A percentile compares a stretch with the other conserved stretches of the same genome.
These are phyloP conservation scores for Camponotus fellah DNA, from an alignment of 2,888 invertebrate genomes.

Conservation along the genomic window DNA sequence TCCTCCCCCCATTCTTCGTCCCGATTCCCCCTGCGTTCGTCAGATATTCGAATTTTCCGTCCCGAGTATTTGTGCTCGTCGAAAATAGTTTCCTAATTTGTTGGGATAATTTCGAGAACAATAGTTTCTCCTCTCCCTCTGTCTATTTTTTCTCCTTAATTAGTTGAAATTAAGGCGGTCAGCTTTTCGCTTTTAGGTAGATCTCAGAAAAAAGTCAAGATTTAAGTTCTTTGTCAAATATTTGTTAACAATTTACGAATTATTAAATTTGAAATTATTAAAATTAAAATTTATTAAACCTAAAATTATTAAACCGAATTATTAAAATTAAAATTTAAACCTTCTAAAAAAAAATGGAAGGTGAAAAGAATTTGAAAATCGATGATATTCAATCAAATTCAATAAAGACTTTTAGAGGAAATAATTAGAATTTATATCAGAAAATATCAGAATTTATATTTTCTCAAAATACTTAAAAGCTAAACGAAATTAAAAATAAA, in stretches of 20 bases:
- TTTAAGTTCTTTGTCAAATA: conserved; percentile 4
- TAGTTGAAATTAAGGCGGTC: neutral
- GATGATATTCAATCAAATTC: neutral
- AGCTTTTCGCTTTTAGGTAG: neutral
- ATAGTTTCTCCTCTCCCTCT: neutral
- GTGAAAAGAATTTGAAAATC: neutral
- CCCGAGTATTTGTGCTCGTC: conserved; percentile 21
- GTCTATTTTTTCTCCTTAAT: neutral
- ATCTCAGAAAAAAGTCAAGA: neutral
- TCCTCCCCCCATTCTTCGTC: neutral
- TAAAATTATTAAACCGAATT: too few species aligned
- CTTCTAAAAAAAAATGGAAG: neutral
- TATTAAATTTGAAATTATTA: too few species aligned
- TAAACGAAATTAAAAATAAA: conserved; percentile 4
- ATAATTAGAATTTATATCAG: too few species aligned
- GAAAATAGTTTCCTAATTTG: conserved; percentile 22
- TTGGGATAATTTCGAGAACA: neutral
- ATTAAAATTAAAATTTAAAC: conserved; percentile 1
- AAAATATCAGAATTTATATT: neutral
- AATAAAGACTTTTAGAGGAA: neutral
- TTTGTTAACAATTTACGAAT: neutral
- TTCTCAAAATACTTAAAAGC: neutral
- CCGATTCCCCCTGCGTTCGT: neutral
- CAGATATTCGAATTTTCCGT: conserved; percentile 29
- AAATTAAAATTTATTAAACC: too few species aligned